A percentile compares a stretch with the other conserved stretches of the same genome.
phyloP scores from a whole-genome alignment of 2,888 invertebrate genomes.

The Tyria jacobaeae region DNA sequence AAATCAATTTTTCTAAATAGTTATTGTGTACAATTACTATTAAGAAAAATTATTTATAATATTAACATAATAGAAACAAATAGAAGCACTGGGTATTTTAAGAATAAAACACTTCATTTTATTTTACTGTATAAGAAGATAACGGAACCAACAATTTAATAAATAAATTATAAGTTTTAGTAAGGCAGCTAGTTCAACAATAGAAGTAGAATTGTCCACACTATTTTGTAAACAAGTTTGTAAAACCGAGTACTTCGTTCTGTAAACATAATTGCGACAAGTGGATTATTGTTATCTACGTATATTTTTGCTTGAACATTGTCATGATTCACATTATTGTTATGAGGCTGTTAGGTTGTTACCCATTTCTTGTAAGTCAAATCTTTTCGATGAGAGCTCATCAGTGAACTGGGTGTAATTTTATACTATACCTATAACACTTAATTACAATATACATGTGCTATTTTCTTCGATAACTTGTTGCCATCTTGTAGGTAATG shows the following conservation, averaged over 20 bases:
- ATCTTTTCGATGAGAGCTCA: neutral
- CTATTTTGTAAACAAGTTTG: slow-evolving; percentile 3
- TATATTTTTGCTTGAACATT: slow-evolving; percentile 8
- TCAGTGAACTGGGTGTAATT: neutral
- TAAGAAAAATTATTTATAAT: too few species aligned
- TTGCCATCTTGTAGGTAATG: too few species aligned
- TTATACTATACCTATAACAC: too few species aligned
- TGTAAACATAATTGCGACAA: slow-evolving; percentile 12
- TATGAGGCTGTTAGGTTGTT: slow-evolving; percentile 12
- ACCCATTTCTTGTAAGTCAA: slow-evolving; percentile 10
- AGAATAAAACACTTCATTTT: neutral
- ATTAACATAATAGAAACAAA: neutral
- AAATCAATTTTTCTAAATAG: too few species aligned
- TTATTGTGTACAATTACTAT: too few species aligned
- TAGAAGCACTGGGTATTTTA: neutral
- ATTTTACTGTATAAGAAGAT: neutral
- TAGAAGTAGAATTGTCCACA: slow-evolving; percentile 2
- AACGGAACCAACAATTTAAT: neutral
- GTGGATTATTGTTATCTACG: slow-evolving; percentile 3
- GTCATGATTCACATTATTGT: slow-evolving; percentile 13
- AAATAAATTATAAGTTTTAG: neutral
- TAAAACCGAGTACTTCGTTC: slow-evolving; percentile 5
- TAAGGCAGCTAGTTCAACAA: neutral
- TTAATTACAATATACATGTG: too few species aligned
- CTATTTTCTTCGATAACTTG: too few species aligned